Evolutionary conservation across 2,888 invertebrate species (phyloP), one percentile per base, ranked within the genome.

Genomic region (Andrena dorsata): DNA sequence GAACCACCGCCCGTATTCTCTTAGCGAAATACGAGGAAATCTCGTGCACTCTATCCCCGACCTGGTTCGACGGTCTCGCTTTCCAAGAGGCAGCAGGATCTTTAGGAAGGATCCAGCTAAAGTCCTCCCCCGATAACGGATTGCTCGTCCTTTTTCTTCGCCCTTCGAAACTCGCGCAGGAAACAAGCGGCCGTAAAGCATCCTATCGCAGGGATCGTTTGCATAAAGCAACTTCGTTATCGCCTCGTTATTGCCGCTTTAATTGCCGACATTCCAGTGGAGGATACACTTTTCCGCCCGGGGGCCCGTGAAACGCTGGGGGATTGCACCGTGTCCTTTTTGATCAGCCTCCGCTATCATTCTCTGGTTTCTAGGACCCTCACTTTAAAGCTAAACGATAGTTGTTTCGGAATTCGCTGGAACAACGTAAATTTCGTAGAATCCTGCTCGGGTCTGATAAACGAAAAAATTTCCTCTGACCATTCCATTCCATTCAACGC

Each of bases 211-310:
- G 28, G 30, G 76, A 75, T 71, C 79, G 76, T 85, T 85, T 79
- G 77, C 76, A 76, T 82, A 78, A 56, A 77, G 58, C 63, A 47
- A 76, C 41, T 77, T 66, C 47, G 58, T 85, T 77, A 77, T 85
- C 71, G 69, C 60, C 64, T 61, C 82, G 65, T 79, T 76, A 68
- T 77, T 68, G 32, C 35, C 49, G 16, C 69, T 75, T 85, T 82
- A 85, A 85, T 80, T 72, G 65, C 16, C 72, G 79, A n/a, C 13
- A 28, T 60, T 58, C 65, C 58, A 23, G 6, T 10, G 69, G 63
- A 68, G 65, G 32, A 58, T 61, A 30, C 51, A 4, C 35, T 20
- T 32, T 49, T 7, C 32, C 5, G 26, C 4, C 16, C 69, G n/a
- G 5, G 32, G 16, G 32, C 2, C 30, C 66, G 13, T 30, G 20